Conservation (phyloP, 2,113 vertebrate genomes). For the Nematolebias whitei region DNA sequence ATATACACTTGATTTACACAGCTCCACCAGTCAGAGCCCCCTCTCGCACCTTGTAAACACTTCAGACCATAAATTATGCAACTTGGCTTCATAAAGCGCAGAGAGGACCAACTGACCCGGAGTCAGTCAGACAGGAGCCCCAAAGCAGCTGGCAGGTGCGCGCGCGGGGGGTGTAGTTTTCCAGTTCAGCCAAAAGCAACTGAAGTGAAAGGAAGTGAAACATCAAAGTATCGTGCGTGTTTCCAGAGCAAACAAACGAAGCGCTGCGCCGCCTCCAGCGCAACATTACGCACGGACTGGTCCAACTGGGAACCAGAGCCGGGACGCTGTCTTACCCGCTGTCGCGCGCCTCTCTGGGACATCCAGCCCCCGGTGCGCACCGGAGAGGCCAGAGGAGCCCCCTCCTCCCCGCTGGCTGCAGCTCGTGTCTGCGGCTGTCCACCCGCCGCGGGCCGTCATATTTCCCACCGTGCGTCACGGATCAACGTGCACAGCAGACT, state of each 20-base stretch:
- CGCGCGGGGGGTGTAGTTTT: constrained; percentile 17
- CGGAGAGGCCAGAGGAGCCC: constrained; percentile 17
- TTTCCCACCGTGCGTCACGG: constrained; percentile 52
- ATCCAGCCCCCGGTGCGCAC: constrained; percentile 44
- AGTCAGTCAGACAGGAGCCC: constrained; percentile 10
- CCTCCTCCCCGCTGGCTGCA: constrained; percentile 35
- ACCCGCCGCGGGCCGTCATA: constrained; percentile 53
- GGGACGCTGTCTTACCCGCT: constrained; percentile 56
- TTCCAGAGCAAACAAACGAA: constrained; percentile 59
- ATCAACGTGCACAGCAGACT: constrained; percentile 47
- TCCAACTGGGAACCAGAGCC: too few species aligned
- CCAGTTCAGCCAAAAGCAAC: constrained; percentile 25
- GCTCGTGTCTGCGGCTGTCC: constrained; percentile 55
- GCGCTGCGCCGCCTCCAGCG: constrained; percentile 15
- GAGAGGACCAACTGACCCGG: constrained; percentile 24
- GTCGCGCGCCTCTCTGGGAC: constrained; percentile 46
- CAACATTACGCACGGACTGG: constrained; percentile 3
- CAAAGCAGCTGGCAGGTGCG: constrained; percentile 62
- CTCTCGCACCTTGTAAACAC: constrained; percentile 41
- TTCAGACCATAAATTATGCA: constrained; percentile 20
- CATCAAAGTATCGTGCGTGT: constrained; percentile 58
- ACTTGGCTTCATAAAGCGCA: neutral
- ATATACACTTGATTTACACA: constrained; percentile 29
- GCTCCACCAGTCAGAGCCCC: constrained; percentile 9
- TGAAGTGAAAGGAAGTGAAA: constrained; percentile 50